phyloP scores from a whole-genome alignment of 1,140 invertebrate genomes.

The Palaemon carinicauda region DNA sequence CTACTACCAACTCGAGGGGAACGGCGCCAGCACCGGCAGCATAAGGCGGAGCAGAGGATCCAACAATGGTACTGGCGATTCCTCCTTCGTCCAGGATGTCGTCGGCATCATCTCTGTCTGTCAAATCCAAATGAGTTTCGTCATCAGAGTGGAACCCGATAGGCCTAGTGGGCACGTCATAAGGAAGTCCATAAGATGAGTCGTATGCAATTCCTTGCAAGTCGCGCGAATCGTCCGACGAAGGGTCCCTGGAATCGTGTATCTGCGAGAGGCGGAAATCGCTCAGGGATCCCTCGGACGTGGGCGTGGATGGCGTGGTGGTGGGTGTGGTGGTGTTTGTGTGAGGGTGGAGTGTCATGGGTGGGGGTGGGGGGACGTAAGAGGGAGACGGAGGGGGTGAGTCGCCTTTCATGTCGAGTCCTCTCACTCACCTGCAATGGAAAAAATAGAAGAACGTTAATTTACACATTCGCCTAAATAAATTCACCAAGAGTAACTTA shows the following conservation, averaged over 20 bases:
- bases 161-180: too few species aligned
- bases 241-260: too few species aligned
- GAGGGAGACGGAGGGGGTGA: not conserved
- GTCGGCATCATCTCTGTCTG: too few species aligned
- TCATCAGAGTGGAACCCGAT: too few species aligned
- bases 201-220: too few species aligned
- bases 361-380: not conserved
- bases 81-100: too few species aligned
- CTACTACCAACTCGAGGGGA: not conserved
- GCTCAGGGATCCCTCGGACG: not conserved
- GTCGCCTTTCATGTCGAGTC: not conserved
- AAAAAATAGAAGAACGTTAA: not conserved
- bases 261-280: not conserved
- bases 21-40: not conserved
- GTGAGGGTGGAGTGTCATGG: not conserved
- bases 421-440: not conserved
- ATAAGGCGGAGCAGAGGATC: not conserved
- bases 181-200: too few species aligned
- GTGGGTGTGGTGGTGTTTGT: not conserved
- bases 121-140: too few species aligned
- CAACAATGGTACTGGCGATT: too few species aligned
- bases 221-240: too few species aligned
- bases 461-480: not conserved
- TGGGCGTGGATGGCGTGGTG: not conserved
- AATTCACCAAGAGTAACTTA: too few species aligned